A percentile compares a stretch with the other conserved stretches of the same genome.
Evolutionary conservation across 1,140 invertebrate species (phyloP).

Genomic region (Whitmania pigra): DNA sequence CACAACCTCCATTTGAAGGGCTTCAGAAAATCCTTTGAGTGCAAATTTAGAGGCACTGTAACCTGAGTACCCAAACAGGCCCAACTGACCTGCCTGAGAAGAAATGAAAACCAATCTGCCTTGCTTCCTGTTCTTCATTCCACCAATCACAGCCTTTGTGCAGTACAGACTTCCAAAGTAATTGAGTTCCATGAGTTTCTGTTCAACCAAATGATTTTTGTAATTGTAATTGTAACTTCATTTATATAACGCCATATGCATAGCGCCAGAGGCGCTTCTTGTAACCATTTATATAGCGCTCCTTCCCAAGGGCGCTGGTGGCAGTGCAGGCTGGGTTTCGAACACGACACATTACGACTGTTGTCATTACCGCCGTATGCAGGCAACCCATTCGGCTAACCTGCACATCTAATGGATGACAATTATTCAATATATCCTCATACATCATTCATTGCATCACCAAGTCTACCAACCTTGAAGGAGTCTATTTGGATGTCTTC

Average conservation of each 20-base stretch:
- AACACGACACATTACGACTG: too few relatives aligned
- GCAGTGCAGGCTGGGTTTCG: too few relatives aligned
- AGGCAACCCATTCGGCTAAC: too few relatives aligned
- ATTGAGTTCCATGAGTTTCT: conserved; percentile 51
- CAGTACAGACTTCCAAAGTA: conserved; percentile 47
- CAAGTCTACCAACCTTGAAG: conserved; percentile 48
- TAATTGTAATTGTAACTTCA: too few relatives aligned
- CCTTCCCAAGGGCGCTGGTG: too few relatives aligned
- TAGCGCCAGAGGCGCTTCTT: too few relatives aligned
- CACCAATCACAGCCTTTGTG: conserved; percentile 46
- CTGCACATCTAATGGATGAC: too few relatives aligned
- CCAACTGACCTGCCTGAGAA: conserved; percentile 76
- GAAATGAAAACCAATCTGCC: conserved; percentile 55
- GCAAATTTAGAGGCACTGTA: conserved; percentile 91
- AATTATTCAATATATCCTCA: conserved; percentile 23
- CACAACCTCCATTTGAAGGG: conserved; percentile 73
- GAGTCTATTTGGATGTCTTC: conserved; percentile 63
- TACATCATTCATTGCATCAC: conserved; percentile 15
- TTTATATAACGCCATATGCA: too few relatives aligned
- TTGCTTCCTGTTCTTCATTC: conserved; percentile 42
- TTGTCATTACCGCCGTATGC: too few relatives aligned
- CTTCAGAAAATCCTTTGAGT: conserved; percentile 79
- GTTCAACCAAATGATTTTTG: conserved; percentile 16
- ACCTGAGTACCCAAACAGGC: conserved; percentile 77
- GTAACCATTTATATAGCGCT: too few relatives aligned